These are phyloP conservation scores for Anastrepha obliqua DNA, from an alignment of 1,140 invertebrate species.

Conservation along the genomic window DNA sequence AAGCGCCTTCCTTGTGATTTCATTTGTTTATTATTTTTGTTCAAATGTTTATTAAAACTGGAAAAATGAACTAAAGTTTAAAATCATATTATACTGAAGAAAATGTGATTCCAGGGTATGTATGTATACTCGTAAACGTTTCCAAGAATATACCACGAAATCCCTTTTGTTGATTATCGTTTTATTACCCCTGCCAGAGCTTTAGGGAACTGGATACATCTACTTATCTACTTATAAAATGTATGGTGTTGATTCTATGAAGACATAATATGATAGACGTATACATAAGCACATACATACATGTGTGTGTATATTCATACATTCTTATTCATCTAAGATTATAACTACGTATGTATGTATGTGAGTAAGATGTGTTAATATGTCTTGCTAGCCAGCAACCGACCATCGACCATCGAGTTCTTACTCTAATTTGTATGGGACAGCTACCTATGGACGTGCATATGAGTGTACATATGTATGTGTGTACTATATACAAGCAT, in stretches of 20 bases:
- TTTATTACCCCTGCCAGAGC: neutral
- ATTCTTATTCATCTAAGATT: neutral
- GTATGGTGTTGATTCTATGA: neutral
- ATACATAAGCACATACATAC: neutral
- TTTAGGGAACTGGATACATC: neutral
- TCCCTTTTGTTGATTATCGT: neutral
- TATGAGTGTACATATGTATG: neutral
- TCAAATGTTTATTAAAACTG: no score
- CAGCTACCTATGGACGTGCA: neutral
- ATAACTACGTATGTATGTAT: neutral
- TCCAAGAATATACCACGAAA: neutral
- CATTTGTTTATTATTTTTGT: no score
- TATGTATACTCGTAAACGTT: no score
- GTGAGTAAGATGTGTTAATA: neutral
- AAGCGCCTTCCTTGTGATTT: no score
- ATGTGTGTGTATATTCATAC: neutral
- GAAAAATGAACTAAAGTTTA: no score
- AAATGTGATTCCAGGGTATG: neutral
- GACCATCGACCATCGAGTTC: conserved; percentile 42
- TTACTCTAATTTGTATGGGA: conserved; percentile 40
- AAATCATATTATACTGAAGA: neutral
- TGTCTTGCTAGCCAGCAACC: conserved; percentile 11
- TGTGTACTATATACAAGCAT: neutral
- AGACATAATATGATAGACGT: neutral
- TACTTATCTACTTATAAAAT: neutral